Conservation (phyloP, 2,797 vertebrate genomes). For the Cygnus olor region DNA sequence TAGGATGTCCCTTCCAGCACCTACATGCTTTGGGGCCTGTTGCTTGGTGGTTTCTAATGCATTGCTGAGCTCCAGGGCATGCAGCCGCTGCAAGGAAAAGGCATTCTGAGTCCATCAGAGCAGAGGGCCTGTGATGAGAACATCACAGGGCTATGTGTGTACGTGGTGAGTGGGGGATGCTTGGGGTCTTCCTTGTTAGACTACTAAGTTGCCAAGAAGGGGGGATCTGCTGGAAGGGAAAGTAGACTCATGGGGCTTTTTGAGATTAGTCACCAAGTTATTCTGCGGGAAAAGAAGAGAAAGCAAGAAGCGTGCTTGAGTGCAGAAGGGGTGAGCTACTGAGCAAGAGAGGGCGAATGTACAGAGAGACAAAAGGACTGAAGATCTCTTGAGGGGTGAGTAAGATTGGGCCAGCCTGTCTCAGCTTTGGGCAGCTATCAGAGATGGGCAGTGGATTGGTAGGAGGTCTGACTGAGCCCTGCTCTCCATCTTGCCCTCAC, state of each 20-base stretch:
- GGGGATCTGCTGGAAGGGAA: neutral
- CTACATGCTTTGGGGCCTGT: conserved; percentile 6
- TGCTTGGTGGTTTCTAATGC: neutral
- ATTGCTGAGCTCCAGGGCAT: neutral
- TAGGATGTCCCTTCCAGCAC: conserved; percentile 41
- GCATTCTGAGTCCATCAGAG: conserved; percentile 18
- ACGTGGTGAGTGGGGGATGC: neutral
- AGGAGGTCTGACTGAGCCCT: neutral
- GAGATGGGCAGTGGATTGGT: neutral
- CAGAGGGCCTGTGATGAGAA: conserved; percentile 28
- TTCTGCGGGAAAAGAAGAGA: neutral
- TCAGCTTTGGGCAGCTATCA: neutral
- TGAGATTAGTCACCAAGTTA: neutral
- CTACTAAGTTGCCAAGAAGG: neutral
- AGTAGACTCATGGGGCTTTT: neutral
- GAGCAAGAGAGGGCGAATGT: neutral
- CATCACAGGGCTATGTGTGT: neutral
- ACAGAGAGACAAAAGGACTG: neutral
- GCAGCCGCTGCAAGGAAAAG: conserved; percentile 25
- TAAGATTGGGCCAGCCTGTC: neutral
- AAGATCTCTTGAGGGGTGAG: neutral
- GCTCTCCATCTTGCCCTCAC: neutral
- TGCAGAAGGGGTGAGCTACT: neutral
- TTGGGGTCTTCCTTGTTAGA: neutral
- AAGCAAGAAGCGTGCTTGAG: neutral